A percentile compares a stretch with the other conserved stretches of the same genome.
Evolutionary conservation across 2,797 vertebrate genomes (phyloP).

Genomic region (Molossus alvarezi): DNA sequence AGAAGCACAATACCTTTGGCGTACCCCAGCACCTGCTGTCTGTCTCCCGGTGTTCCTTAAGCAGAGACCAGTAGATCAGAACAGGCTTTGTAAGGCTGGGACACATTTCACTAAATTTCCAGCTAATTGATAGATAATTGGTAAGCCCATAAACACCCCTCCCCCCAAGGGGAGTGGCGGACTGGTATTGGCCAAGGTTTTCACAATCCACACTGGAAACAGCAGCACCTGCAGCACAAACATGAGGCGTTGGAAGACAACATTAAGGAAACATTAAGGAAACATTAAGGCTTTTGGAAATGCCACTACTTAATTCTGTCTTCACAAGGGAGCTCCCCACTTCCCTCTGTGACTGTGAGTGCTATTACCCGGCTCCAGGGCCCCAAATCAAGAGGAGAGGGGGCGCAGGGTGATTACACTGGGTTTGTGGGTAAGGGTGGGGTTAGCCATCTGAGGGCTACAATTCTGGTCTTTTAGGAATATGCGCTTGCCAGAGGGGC

Average conservation of each 20-base stretch:
- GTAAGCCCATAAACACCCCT: neutral
- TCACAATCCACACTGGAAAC: neutral
- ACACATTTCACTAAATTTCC: neutral
- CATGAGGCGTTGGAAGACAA: neutral
- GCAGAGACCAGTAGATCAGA: constrained; percentile 1
- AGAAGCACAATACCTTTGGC: constrained; percentile 49
- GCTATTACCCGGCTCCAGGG: neutral
- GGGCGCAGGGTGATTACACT: neutral
- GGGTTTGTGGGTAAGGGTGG: neutral
- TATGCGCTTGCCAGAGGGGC: neutral
- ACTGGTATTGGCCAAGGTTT: constrained; percentile 9
- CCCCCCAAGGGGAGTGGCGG: neutral
- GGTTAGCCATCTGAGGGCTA: neutral
- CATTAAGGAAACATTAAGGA: neutral
- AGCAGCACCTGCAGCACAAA: neutral
- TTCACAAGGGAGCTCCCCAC: neutral
- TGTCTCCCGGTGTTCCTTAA: neutral
- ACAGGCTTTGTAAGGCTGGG: neutral
- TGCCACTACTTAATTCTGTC: neutral
- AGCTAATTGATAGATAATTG: constrained; percentile 38
- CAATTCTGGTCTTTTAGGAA: neutral
- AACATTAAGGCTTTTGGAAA: neutral
- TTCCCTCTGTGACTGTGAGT: neutral
- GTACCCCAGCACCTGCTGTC: neutral
- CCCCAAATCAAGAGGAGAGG: neutral